These are phyloP conservation scores for Saimiri boliviensis DNA, from an alignment of 2,113 vertebrate species.

Conservation along the genomic window DNA sequence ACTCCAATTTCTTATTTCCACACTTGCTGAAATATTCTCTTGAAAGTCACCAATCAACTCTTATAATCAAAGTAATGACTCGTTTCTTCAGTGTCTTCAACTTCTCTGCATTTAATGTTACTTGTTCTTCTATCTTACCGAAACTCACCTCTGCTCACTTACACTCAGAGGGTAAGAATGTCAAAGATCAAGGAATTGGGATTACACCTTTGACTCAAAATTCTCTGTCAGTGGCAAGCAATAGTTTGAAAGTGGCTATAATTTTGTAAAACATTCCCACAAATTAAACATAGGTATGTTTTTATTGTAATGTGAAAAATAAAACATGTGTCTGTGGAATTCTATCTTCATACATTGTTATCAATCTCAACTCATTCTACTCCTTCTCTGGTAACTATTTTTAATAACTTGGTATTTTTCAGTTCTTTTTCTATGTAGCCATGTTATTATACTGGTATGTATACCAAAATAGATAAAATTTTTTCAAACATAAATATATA, in stretches of 20 bases:
- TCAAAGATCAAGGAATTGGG: neutral
- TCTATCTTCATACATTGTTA: neutral
- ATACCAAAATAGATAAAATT: neutral
- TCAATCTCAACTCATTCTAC: neutral
- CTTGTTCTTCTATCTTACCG: neutral
- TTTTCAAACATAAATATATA: neutral
- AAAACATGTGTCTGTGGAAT: neutral
- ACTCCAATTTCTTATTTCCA: neutral
- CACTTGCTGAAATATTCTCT: neutral
- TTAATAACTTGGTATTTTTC: neutral
- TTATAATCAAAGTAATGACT: neutral
- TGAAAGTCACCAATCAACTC: neutral
- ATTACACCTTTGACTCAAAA: neutral
- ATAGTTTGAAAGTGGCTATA: neutral
- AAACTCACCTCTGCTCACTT: neutral
- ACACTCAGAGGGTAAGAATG: neutral
- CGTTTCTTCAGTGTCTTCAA: neutral
- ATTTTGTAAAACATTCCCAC: neutral
- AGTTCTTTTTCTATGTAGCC: neutral
- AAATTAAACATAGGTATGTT: neutral
- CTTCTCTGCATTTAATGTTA: neutral
- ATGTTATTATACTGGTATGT: neutral
- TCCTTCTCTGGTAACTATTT: neutral
- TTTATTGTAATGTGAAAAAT: slow-evolving; percentile 20
- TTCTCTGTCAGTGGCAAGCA: neutral